A percentile compares a stretch with the other conserved stretches of the same genome.
These are phyloP conservation scores for Botia kubotai DNA, from an alignment of 2,797 vertebrate genomes.

Conservation along the genomic window DNA sequence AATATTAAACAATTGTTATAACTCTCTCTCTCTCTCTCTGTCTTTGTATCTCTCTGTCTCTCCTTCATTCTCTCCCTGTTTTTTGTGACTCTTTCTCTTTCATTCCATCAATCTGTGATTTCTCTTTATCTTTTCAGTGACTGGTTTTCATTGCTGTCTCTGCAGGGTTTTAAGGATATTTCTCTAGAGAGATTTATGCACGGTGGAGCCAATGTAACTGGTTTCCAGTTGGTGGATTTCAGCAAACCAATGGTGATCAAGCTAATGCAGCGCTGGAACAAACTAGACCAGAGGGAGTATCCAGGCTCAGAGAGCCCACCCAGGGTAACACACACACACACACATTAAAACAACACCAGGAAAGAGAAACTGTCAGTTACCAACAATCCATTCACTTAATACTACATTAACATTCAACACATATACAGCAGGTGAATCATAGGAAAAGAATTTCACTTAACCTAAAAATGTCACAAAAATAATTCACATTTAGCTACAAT, in stretches of 20 bases:
- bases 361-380: too few relatives aligned
- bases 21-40: slow-evolving; percentile 6
- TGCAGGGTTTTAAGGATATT: slow-evolving; percentile 97
- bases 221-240: slow-evolving; percentile 98
- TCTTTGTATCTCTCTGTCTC: too few relatives aligned
- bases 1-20: slow-evolving; percentile 16
- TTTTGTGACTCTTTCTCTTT: neutral
- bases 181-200: slow-evolving; percentile 98
- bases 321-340: slow-evolving; percentile 80
- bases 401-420: too few relatives aligned
- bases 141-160: neutral
- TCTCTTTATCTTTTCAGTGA: slow-evolving; percentile 3
- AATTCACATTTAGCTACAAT: too few relatives aligned
- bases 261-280: slow-evolving; percentile 99
- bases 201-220: slow-evolving; percentile 96
- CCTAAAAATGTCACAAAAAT: too few relatives aligned
- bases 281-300: slow-evolving; percentile 97
- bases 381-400: too few relatives aligned
- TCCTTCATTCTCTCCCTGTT: neutral
- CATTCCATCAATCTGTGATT: neutral
- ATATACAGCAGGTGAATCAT: too few relatives aligned
- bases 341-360: neutral
- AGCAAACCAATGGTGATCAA: slow-evolving; percentile 94
- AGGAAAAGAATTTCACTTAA: too few relatives aligned
- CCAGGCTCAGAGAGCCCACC: slow-evolving; percentile 95